Percentiles rank a stretch among this genome's conserved stretches.
Evolutionary conservation across 2,888 invertebrate species (phyloP).

Genomic region (Cacoxenus indagator): DNA sequence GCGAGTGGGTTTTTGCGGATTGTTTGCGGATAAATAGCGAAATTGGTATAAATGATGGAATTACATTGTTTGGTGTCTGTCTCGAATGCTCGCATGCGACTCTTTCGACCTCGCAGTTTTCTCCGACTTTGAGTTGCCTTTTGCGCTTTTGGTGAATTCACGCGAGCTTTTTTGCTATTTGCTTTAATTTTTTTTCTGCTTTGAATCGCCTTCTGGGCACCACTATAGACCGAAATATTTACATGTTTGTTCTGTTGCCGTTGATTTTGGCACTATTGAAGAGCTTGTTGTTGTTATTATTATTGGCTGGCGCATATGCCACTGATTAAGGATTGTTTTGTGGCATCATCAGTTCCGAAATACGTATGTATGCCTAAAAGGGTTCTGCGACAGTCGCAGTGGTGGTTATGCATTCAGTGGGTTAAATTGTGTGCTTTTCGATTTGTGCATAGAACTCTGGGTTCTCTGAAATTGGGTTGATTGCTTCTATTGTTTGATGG

Average conservation of each 20-base stretch:
- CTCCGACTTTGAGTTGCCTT: background rate
- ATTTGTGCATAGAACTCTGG: too few relatives aligned
- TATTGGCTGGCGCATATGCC: background rate
- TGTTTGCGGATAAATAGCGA: constrained; percentile 62
- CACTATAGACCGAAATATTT: constrained; percentile 87
- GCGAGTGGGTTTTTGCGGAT: constrained; percentile 43
- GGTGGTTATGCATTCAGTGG: background rate
- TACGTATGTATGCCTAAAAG: background rate
- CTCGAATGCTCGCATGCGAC: background rate
- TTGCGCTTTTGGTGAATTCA: background rate
- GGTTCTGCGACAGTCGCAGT: background rate
- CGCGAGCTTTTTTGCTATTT: background rate
- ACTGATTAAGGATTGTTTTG: constrained; percentile 3
- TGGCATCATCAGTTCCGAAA: constrained; percentile 1
- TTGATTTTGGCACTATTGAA: background rate
- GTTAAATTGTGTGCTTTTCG: too few relatives aligned
- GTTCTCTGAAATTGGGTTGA: too few relatives aligned
- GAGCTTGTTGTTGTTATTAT: background rate
- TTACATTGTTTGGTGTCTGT: constrained; percentile 58
- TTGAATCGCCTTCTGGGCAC: background rate
- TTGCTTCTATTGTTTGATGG: too few relatives aligned
- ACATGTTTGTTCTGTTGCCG: background rate
- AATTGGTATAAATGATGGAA: constrained; percentile 65
- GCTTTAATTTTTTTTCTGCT: background rate
- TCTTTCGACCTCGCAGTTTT: background rate